Percentiles rank a stretch among this genome's conserved stretches.
Conservation (phyloP, 2,888 invertebrate species). For the Eulithis testata region DNA sequence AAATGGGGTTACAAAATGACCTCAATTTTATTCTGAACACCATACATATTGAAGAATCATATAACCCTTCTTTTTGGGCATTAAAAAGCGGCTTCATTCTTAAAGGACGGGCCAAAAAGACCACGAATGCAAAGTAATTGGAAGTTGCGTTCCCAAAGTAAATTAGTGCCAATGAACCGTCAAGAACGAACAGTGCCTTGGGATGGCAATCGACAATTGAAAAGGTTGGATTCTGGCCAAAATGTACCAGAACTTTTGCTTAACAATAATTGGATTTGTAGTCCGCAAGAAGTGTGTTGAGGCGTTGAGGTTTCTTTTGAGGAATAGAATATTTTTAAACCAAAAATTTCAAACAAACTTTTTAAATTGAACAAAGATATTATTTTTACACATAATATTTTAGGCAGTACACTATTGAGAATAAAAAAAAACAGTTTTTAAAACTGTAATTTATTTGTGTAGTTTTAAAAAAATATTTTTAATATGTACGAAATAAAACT, state of each 20-base stretch:
- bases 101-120: neutral
- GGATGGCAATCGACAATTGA: constrained; percentile 68
- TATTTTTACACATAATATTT: too few species aligned
- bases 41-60: too few species aligned
- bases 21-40: too few species aligned
- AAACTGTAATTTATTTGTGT: too few species aligned
- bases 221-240: constrained; percentile 73
- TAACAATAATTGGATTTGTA: constrained; percentile 78
- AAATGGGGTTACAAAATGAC: too few species aligned
- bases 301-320: constrained; percentile 17
- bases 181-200: constrained; percentile 48
- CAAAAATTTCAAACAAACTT: too few species aligned
- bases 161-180: constrained; percentile 63
- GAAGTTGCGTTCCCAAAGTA: constrained; percentile 58
- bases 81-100: too few species aligned
- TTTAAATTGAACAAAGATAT: too few species aligned
- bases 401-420: too few species aligned
- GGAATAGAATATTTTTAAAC: constrained; percentile 9
- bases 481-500: too few species aligned
- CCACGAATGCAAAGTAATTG: constrained; percentile 43
- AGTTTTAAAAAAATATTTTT: too few species aligned
- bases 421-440: too few species aligned
- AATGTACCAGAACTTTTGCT: constrained; percentile 67
- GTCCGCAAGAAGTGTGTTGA: constrained; percentile 37
- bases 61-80: neutral